Evolutionary conservation across 2,113 vertebrate species (phyloP), one percentile per base, ranked within the genome.

Genomic region (Bubo blakistoni): DNA sequence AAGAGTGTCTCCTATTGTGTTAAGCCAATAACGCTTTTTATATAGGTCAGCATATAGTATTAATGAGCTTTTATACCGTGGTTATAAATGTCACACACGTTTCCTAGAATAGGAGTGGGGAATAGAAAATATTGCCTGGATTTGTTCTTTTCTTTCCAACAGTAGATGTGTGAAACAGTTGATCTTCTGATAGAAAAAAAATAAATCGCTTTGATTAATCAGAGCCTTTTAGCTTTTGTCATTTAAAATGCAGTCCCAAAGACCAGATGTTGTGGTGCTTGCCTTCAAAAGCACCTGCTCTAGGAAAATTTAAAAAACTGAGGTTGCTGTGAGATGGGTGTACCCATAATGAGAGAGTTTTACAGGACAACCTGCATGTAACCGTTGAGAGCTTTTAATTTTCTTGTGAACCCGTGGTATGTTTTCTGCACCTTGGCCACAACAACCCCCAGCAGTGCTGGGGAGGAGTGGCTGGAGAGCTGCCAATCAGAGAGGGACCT

Each of bases 21-120:
- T 93, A 93, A 93, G 87, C 78, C 84, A 91, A 72, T 89, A 97
- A 77, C 81, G 36, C 90, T 93, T 91, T 94, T 95, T 95, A 65
- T 84, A 95, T 90, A 90, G 93, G 93, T 94, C 93, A 91, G 58
- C 0, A 0, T 81, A 52, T 40, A 59, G 57, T 85, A 89, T 96
- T 91, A 97, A 94, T 94, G 94, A 96, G 85, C 58, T 90, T 94
- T 95, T 94, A 73, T 65, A 73, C 66, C 2, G 0, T 44, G 51
- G 47, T 92, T 95, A 72, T 88, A 94, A 93, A 93, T 80, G 85
- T 88, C 84, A 85, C 90, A 72, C 10, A 3, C 1, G 7, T 54
- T 90, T 87, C 62, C 80, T 69, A 67, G 58, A 80, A 58, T 20
- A 26, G n/a, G 46, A 88, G 49, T 59, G n/a, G 36, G 66, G 77